Conservation (phyloP, 92 coral and sea anemone species). For the Porites lobata region DNA sequence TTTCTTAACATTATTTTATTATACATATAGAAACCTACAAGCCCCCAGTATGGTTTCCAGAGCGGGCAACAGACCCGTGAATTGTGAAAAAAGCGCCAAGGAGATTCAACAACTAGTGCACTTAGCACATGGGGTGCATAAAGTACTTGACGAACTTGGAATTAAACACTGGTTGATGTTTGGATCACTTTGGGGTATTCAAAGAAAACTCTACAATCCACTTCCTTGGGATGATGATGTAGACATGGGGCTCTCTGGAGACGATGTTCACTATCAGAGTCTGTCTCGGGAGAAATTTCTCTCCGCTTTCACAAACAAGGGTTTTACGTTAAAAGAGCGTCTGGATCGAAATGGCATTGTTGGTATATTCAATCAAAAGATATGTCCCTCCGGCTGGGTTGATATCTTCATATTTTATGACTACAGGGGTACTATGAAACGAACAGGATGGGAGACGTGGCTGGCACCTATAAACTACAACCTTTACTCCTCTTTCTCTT, state of each 20-base stretch:
- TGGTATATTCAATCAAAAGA: background rate
- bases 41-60: slow-evolving; percentile 11
- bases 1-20: background rate
- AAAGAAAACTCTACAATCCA: background rate
- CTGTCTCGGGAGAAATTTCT: background rate
- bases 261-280: background rate
- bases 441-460: too few species aligned
- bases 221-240: slow-evolving; percentile 15
- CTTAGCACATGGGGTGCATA: too few species aligned
- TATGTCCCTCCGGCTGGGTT: background rate
- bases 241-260: background rate
- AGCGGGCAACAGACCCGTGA: background rate
- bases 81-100: too few species aligned
- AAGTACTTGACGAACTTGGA: background rate
- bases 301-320: background rate
- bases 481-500: too few species aligned
- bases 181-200: background rate
- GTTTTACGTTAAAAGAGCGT: background rate
- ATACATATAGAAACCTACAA: background rate
- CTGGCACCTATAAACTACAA: too few species aligned
- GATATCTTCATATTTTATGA: background rate
- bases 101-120: too few species aligned
- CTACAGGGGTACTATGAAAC: too few species aligned
- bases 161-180: slow-evolving; percentile 7
- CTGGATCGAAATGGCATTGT: background rate